Evolutionary conservation across 2,888 invertebrate genomes (phyloP).

Genomic region (Sipunculus nudus): DNA sequence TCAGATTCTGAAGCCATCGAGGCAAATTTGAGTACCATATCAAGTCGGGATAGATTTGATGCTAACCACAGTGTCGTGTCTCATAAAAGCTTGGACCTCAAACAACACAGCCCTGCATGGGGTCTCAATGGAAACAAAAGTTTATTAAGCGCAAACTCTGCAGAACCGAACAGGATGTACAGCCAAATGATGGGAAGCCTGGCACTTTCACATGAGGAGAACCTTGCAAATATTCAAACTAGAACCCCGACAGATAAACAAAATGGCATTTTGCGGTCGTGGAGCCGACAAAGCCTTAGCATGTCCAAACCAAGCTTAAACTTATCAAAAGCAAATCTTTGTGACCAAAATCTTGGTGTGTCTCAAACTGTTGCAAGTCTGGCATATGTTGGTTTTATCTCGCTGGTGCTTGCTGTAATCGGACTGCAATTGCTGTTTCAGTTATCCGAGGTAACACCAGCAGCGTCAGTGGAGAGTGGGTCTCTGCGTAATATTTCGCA

Average conservation of each 20-base stretch:
- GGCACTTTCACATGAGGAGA: no score
- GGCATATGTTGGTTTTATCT: constrained; percentile 85
- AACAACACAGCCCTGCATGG: no score
- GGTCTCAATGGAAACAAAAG: no score
- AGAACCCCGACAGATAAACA: constrained; percentile 15
- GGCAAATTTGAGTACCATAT: no score
- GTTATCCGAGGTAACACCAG: constrained; percentile 80
- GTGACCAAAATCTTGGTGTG: constrained; percentile 69
- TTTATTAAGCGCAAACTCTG: no score
- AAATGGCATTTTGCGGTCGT: constrained; percentile 13
- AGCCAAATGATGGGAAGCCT: no score
- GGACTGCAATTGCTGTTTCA: constrained; percentile 79
- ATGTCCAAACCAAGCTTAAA: constrained; percentile 1
- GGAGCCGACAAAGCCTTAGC: constrained; percentile 8
- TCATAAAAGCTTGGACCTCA: no score
- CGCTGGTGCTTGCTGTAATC: constrained; percentile 82
- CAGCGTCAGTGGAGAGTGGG: constrained; percentile 63
- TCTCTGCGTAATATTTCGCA: constrained; percentile 74
- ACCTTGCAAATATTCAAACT: no score
- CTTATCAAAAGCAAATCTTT: constrained; percentile 1
- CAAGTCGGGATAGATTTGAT: no score
- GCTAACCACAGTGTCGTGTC: no score
- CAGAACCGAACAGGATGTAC: no score
- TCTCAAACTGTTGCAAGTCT: constrained; percentile 86
- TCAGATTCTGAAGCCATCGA: no score